Evolutionary conservation across 2,113 vertebrate genomes (phyloP).

Genomic region (Lepidothrix coronata): DNA sequence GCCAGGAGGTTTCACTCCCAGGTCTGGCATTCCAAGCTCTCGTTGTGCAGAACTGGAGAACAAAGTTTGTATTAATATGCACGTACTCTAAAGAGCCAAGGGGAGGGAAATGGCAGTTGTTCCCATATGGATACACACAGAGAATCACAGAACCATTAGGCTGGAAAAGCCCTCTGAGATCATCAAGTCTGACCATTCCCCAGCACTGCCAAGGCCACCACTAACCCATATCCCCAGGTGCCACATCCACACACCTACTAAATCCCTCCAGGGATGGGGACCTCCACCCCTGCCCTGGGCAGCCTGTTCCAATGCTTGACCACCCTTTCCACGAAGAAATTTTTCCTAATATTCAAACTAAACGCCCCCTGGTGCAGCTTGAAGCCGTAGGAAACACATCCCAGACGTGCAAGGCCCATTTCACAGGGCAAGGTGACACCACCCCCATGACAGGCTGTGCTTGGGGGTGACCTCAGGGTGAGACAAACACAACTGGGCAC

Average conservation of each 20-base stretch:
- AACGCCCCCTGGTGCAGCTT: background rate
- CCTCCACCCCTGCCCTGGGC: background rate
- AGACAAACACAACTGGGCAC: background rate
- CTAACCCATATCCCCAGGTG: no score
- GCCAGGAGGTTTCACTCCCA: background rate
- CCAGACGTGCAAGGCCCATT: accelerated
- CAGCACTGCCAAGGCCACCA: background rate
- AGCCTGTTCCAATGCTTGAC: background rate
- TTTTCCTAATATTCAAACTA: background rate
- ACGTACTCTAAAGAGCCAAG: accelerated
- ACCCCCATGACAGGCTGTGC: background rate
- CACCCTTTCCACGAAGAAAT: background rate
- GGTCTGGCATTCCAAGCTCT: background rate
- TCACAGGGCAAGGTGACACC: background rate
- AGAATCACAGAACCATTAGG: background rate
- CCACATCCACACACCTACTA: background rate
- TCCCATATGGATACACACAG: background rate
- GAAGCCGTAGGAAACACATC: background rate
- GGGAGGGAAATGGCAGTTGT: background rate
- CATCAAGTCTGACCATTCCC: accelerated
- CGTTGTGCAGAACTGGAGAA: accelerated
- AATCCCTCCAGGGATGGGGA: background rate
- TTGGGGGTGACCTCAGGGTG: background rate
- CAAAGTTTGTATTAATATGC: accelerated
- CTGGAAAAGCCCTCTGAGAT: background rate